A percentile compares a stretch with the other conserved stretches of the same genome.
Conservation (phyloP, 2,113 vertebrate genomes). For the Oceanodroma tethys region DNA sequence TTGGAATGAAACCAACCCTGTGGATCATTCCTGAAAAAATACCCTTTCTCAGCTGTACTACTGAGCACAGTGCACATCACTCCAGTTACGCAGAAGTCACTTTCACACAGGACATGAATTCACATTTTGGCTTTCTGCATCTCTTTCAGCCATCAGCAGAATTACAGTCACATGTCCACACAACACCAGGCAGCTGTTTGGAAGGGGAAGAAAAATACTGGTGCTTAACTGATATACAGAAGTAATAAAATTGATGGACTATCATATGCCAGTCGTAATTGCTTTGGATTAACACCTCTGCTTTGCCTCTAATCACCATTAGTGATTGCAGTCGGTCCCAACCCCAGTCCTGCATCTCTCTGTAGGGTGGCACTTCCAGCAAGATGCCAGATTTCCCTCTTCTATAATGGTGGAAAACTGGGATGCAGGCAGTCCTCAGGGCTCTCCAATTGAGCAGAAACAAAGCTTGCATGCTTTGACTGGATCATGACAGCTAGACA, state of each 20-base stretch:
- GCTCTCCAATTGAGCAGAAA: background rate
- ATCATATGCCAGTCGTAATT: background rate
- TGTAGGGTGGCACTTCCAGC: background rate
- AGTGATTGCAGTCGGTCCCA: background rate
- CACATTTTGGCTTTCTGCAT: background rate
- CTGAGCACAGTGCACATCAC: background rate
- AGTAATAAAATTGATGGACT: conserved; percentile 10
- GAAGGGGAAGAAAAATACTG: background rate
- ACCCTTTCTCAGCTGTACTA: accelerated
- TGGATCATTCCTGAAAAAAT: background rate
- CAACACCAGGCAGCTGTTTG: background rate
- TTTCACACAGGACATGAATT: background rate
- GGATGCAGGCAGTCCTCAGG: background rate
- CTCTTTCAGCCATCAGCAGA: background rate
- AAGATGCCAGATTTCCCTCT: background rate
- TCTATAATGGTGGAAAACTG: background rate
- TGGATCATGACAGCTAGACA: background rate
- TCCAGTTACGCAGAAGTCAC: background rate
- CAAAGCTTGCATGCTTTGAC: background rate
- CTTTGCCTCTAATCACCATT: background rate
- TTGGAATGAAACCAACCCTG: background rate
- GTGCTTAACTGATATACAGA: background rate
- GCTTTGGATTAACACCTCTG: background rate
- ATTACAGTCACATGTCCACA: background rate
- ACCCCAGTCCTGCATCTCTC: background rate